Evolutionary conservation across 2,888 invertebrate genomes (phyloP), one percentile per base, ranked within the genome.

Genomic region (Phoronis australis): DNA sequence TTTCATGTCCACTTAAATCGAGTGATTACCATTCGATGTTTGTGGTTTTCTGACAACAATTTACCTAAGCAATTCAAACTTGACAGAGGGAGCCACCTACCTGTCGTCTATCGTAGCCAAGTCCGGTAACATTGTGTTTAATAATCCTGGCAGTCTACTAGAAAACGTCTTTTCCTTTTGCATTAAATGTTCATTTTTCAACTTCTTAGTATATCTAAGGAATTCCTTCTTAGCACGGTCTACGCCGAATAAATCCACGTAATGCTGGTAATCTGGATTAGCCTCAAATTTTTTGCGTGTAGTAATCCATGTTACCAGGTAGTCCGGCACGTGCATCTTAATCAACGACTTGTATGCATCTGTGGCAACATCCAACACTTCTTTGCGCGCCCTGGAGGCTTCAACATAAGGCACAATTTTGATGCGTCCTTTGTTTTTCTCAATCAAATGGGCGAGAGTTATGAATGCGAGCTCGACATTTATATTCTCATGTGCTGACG

Each of bases 401-500:
- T 96, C 95, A 6, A 84, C 82, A 71, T 86, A 90, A 23, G 87
- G 84, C 52, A 85, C 80, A 26, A 77, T 64, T 55, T 69, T 70
- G 50, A 63, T 61, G 45, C 65, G 51, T 51, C 87, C 84, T 79
- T 93, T 92, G 39, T 88, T 86, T 73, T 90, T 87, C 72, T 96
- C 95, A 57, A 94, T 87, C 80, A 92, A 84, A 80, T 95, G 94
- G 25, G 92, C 94, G 50, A 96, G 79, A 47, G 90, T 80, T 68
- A 93, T 91, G 57, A 79, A 80, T 24, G 95, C 90, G 67, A 89
- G 82, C 71, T 97, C 95, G 37, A 95, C 89, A 74, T 97, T 97
- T 57, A 97, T 92, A 68, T 92, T 94, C 69, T 93, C 90, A 71
- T 95, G 93, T 18, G 96, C 87, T 5, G 95, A 96, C 0, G 93